Evolutionary conservation across 2,888 invertebrate genomes (phyloP), one percentile per base, ranked within the genome.

Genomic region (Hypomecis punctinalis): DNA sequence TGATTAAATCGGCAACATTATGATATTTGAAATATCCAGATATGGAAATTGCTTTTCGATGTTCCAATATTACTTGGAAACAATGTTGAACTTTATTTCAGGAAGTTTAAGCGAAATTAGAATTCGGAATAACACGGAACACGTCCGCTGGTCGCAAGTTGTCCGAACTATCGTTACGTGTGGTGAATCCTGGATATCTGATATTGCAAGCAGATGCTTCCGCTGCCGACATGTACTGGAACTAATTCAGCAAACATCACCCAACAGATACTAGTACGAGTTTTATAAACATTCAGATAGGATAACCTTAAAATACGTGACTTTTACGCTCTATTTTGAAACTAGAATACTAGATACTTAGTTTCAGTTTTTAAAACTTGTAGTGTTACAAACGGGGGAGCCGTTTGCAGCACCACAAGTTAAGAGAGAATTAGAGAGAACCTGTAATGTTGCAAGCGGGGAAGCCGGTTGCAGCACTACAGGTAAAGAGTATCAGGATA

Each of bases 111-210:
- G 49, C 46, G 23, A 61, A 65, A 65, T 61, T 60, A 56, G 33
- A 45, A 60, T 57, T 52, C 36, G 33, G 39, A 55, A 47, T 52
- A 40, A 40, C 57, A 52, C 9, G 8, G 49, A 57, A 53, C 65
- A 66, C 61, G 61, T 65, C 55, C 55, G 48, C 13, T 70, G 69
- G 70, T 54, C 66, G 63, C 66, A 63, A 79, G 69, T 79, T 73
- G 66, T 62, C 60, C 56, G 55, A 75, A 75, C 76, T 73, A 72
- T 70, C 66, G 58, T 56, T 72, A 74, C 76, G 76, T 74, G 72
- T 46, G 35, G 39, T 53, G 74, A 74, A 79, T 76, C 45, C 37
- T 60, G 46, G 68, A 62, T 61, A 52, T 54, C 63, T 68, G 70
- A 74, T 74, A 77, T 73, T 68, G 66, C 69, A 55, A 71, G 73